Percentiles rank a stretch among this genome's conserved stretches.
phyloP scores from a whole-genome alignment of 64 coral and sea anemone genomes.

The Platygyra sinensis region DNA sequence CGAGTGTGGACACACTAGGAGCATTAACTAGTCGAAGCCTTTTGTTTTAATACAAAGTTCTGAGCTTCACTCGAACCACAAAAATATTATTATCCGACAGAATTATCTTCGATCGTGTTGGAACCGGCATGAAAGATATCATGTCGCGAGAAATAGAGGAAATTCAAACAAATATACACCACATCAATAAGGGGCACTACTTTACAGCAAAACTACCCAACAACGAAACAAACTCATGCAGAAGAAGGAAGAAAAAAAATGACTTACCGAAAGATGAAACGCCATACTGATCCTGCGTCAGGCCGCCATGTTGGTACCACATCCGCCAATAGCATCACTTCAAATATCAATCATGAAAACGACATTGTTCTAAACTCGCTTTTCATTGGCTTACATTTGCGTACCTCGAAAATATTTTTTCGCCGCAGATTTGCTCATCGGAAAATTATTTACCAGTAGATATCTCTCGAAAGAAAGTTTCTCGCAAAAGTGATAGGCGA shows the following conservation, averaged over 20 bases:
- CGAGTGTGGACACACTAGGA: too few species aligned
- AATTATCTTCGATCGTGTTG: too few species aligned
- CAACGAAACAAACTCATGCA: neutral
- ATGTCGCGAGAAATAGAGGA: too few species aligned
- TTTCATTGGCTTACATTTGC: neutral
- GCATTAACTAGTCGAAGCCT: too few species aligned
- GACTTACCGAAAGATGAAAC: neutral
- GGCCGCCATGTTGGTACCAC: conserved; percentile 15
- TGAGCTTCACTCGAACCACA: too few species aligned
- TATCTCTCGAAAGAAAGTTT: neutral
- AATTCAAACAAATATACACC: too few species aligned
- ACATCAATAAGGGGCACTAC: neutral
- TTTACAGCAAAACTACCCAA: neutral
- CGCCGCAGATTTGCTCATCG: neutral
- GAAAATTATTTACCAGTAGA: conserved; percentile 2
- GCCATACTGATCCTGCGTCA: neutral
- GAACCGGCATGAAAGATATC: too few species aligned
- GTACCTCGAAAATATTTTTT: neutral
- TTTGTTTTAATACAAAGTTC: too few species aligned
- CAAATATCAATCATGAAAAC: neutral
- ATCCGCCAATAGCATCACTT: conserved; percentile 12
- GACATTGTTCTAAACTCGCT: neutral
- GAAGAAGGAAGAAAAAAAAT: neutral
- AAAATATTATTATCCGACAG: too few species aligned
- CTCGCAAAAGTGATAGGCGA: neutral